phyloP scores from a whole-genome alignment of 2,113 vertebrate species.

The Psophia crepitans region DNA sequence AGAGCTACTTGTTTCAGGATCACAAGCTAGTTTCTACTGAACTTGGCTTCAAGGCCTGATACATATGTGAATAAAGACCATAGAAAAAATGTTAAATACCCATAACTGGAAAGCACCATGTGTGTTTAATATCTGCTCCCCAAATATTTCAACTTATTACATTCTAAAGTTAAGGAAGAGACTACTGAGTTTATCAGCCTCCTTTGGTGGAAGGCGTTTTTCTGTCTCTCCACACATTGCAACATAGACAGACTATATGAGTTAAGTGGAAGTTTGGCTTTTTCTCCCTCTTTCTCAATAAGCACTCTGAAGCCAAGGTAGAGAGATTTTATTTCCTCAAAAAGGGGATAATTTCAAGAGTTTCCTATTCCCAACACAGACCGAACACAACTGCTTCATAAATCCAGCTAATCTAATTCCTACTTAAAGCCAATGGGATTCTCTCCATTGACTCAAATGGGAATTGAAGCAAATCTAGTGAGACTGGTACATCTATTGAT shows the following conservation, averaged over 20 bases:
- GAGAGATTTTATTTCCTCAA: not conserved
- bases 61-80: not conserved
- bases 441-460: constrained; percentile 19
- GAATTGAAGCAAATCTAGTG: constrained; percentile 36
- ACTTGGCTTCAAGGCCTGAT: not conserved
- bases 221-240: not conserved
- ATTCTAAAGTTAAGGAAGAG: not conserved
- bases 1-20: not conserved
- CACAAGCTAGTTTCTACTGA: not conserved
- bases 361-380: not conserved
- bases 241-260: not conserved
- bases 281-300: not conserved
- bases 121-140: not conserved
- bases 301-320: not conserved
- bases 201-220: not conserved
- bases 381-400: not conserved
- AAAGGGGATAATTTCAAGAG: not conserved
- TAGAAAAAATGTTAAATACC: not conserved
- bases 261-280: not conserved
- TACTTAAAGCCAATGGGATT: constrained; percentile 12
- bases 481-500: constrained; percentile 6
- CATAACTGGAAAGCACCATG: not conserved
- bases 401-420: constrained; percentile 27
- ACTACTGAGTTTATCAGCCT: not conserved
- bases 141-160: not conserved